A percentile compares a stretch with the other conserved stretches of the same genome.
Evolutionary conservation across 2,797 vertebrate genomes (phyloP).

Genomic region (Rhinatrema bivittatum): DNA sequence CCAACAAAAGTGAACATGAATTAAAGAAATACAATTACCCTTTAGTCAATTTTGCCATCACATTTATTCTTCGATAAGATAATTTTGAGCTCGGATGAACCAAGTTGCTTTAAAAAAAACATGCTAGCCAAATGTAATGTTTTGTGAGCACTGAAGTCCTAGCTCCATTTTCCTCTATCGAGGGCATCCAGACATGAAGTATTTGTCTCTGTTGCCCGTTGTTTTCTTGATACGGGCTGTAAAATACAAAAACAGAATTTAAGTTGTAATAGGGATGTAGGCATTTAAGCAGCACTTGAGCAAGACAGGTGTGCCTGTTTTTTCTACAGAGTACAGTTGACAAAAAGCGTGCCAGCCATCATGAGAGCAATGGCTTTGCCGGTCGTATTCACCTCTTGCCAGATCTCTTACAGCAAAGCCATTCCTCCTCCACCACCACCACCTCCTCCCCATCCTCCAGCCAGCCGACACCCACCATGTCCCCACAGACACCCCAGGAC

Average conservation of each 20-base stretch:
- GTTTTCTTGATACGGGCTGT: neutral
- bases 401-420: conserved; percentile 98
- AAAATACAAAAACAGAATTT: conserved; percentile 1
- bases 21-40: no score
- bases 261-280: conserved; percentile 38
- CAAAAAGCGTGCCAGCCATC: conserved; percentile 84
- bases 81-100: no score
- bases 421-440: conserved; percentile 91
- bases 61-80: no score
- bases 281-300: conserved; percentile 69
- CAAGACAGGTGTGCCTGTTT: conserved; percentile 93
- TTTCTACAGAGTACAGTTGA: conserved; percentile 97
- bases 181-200: conserved; percentile 22
- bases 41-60: no score
- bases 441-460: conserved; percentile 88
- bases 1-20: no score
- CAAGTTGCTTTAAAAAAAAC: no score
- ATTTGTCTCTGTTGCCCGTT: neutral
- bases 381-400: conserved; percentile 96
- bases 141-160: conserved; percentile 14
- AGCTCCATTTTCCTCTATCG: conserved; percentile 16
- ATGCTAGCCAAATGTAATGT: no score
- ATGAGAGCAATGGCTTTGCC: conserved; percentile 92
- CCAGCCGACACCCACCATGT: conserved; percentile 89
- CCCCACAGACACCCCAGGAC: conserved; percentile 86